phyloP scores from a whole-genome alignment of 2,113 vertebrate species.

The Rhizomys pruinosus region DNA sequence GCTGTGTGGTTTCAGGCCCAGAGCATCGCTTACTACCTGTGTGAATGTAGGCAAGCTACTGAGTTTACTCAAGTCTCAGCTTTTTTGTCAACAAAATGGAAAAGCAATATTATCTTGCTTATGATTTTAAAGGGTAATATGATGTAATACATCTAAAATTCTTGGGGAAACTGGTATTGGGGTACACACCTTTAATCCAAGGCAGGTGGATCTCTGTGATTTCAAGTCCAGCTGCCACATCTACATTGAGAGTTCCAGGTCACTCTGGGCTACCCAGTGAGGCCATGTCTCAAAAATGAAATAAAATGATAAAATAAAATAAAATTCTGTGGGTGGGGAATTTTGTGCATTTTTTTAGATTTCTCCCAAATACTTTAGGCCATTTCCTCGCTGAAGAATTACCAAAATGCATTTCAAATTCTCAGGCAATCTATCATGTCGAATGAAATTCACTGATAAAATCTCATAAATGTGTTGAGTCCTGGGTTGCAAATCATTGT shows the following conservation, averaged over 20 bases:
- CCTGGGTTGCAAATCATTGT: conserved; percentile 68
- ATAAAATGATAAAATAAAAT: no score
- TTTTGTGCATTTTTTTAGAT: conserved; percentile 59
- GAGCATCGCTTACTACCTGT: neutral
- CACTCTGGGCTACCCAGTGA: no score
- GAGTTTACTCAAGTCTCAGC: neutral
- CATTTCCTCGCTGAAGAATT: conserved; percentile 75
- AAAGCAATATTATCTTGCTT: neutral
- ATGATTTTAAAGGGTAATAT: neutral
- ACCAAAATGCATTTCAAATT: conserved; percentile 69
- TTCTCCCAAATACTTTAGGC: conserved; percentile 65
- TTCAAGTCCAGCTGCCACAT: no score
- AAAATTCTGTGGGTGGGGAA: neutral
- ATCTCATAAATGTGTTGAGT: conserved; percentile 71
- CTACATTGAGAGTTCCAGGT: no score
- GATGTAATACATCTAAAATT: neutral
- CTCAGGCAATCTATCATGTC: conserved; percentile 60
- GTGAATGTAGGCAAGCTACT: neutral
- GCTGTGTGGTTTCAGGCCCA: neutral
- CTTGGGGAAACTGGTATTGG: neutral
- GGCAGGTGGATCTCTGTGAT: no score
- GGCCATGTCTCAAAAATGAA: no score
- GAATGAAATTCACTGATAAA: conserved; percentile 75
- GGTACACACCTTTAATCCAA: no score
- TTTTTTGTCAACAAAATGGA: neutral